phyloP scores from a whole-genome alignment of 1,140 invertebrate genomes.

The Bradynema listronoti region DNA sequence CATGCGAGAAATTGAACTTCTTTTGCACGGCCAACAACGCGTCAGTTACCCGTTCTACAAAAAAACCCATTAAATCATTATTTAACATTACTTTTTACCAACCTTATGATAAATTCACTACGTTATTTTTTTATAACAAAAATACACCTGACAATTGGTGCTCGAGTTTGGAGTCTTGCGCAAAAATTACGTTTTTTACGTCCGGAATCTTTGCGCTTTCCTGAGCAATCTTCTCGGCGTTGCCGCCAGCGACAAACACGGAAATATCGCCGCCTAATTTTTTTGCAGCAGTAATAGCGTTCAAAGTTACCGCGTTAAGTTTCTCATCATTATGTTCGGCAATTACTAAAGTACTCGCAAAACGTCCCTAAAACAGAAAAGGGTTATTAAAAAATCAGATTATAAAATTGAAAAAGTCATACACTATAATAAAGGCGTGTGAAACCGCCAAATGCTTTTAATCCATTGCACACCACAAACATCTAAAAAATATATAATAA shows the following conservation, averaged over 20 bases:
- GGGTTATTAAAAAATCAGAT: no score
- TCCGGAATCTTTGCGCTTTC: slow-evolving; percentile 36
- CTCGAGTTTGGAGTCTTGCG: slow-evolving; percentile 49
- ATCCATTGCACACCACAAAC: no score
- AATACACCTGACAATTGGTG: slow-evolving; percentile 63
- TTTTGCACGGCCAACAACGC: slow-evolving; percentile 80
- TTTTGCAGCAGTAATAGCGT: slow-evolving; percentile 80
- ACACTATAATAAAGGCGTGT: no score
- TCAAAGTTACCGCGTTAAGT: slow-evolving; percentile 76
- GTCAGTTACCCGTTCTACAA: slow-evolving; percentile 74
- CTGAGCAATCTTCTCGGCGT: slow-evolving; percentile 35
- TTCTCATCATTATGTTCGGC: slow-evolving; percentile 88
- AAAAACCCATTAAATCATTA: background rate
- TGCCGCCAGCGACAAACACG: slow-evolving; percentile 42
- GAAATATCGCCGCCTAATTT: slow-evolving; percentile 71
- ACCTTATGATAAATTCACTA: background rate
- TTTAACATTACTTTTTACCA: background rate
- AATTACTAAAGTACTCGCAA: slow-evolving; percentile 72
- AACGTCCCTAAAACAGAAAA: slow-evolving; percentile 18
- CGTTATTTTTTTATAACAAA: slow-evolving; percentile 16
- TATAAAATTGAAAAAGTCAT: no score
- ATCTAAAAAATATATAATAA: no score
- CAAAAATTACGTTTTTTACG: slow-evolving; percentile 49
- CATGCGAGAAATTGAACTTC: slow-evolving; percentile 88
- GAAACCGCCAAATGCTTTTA: no score